A percentile compares a stretch with the other conserved stretches of the same genome.
phyloP scores from a whole-genome alignment of 2,888 invertebrate genomes.

The Phyto melanocephala region DNA sequence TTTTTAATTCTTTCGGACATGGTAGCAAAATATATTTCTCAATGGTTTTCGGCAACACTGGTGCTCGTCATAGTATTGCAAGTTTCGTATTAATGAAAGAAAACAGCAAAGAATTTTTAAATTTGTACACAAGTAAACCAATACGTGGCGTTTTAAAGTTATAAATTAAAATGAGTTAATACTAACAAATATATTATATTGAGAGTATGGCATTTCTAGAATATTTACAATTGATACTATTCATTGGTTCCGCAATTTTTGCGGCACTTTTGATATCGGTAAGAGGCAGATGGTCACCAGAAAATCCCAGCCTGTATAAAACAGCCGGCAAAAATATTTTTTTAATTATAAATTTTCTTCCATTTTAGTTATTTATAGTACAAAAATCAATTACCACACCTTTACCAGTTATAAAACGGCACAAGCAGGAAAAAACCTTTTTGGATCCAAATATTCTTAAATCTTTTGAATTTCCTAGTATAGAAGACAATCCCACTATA shows the following conservation, averaged over 20 bases:
- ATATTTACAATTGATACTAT: constrained; percentile 67
- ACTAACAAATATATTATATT: background rate
- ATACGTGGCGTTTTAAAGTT: constrained; percentile 60
- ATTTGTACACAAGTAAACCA: constrained; percentile 3
- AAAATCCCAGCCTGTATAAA: background rate
- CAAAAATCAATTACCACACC: constrained; percentile 83
- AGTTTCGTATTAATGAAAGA: too few species aligned
- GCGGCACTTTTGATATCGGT: constrained; percentile 67
- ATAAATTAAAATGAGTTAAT: constrained; percentile 9
- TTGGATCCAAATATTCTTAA: constrained; percentile 82
- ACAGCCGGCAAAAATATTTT: constrained; percentile 6
- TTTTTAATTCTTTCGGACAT: too few species aligned
- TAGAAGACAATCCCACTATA: constrained; percentile 84
- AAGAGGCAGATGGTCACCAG: constrained; percentile 54
- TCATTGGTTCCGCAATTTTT: constrained; percentile 69
- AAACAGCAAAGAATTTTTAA: constrained; percentile 18
- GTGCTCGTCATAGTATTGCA: too few species aligned
- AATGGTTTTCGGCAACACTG: too few species aligned
- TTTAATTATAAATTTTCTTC: background rate
- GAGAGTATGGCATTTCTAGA: constrained; percentile 67
- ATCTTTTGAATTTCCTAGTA: constrained; percentile 84
- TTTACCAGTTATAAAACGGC: constrained; percentile 84
- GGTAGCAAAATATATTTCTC: too few species aligned
- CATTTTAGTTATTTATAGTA: constrained; percentile 82
- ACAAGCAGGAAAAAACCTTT: constrained; percentile 88